Percentiles rank a stretch among this genome's conserved stretches.
These are phyloP conservation scores for Phalacrocorax pelagicus DNA, from an alignment of 2,113 vertebrate species.

Conservation along the genomic window DNA sequence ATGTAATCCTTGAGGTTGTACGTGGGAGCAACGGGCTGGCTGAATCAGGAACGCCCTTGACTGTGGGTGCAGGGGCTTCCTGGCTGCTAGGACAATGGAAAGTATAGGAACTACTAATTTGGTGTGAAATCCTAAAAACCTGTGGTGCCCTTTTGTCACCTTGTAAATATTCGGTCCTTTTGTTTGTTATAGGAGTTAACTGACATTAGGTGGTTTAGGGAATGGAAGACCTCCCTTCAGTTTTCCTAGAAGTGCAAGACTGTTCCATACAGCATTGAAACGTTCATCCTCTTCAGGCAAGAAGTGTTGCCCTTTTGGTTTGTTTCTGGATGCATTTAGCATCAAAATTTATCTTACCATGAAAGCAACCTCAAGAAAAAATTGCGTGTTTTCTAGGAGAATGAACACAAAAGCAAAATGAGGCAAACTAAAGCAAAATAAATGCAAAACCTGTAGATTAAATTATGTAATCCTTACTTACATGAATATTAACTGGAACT, in stretches of 20 bases:
- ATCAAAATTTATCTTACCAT: background rate
- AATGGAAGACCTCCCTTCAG: background rate
- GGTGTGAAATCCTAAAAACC: background rate
- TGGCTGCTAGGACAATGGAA: background rate
- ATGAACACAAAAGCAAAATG: background rate
- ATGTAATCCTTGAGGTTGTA: background rate
- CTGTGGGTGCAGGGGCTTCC: background rate
- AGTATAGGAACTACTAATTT: background rate
- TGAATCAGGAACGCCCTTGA: background rate
- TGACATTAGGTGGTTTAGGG: background rate
- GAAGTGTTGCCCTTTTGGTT: background rate
- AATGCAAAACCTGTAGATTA: background rate
- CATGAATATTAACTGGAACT: background rate
- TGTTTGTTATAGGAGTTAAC: background rate
- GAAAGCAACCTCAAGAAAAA: background rate
- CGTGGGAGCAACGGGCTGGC: background rate
- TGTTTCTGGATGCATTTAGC: slow-evolving; percentile 19
- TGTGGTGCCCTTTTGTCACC: background rate
- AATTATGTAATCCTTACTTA: background rate
- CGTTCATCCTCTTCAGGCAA: background rate
- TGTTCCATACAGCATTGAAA: background rate
- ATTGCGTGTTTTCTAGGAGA: background rate
- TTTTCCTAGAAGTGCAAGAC: background rate
- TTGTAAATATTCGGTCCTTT: background rate
- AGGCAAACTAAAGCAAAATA: background rate